phyloP scores from a whole-genome alignment of 2,113 vertebrate genomes.

The Cyprinodon brontotheroides region DNA sequence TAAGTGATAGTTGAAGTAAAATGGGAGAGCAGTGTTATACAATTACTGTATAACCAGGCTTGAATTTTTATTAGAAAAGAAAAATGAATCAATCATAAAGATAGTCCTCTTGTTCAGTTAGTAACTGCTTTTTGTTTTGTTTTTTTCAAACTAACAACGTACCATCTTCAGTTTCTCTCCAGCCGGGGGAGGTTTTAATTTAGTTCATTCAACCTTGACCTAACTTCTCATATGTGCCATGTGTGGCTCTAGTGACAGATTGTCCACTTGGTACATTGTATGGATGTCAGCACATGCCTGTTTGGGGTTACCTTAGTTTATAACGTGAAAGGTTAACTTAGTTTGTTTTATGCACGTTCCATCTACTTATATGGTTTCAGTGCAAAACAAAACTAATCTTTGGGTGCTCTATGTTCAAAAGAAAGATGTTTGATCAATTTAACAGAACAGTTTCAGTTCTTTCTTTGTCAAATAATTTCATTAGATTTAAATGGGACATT shows the following conservation, averaged over 20 bases:
- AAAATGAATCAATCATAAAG: slow-evolving; percentile 9
- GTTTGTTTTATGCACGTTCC: neutral
- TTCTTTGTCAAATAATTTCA: neutral
- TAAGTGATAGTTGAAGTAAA: no score
- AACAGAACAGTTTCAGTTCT: neutral
- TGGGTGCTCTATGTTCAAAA: neutral
- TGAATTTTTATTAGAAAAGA: no score
- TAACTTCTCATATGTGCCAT: slow-evolving; percentile 32
- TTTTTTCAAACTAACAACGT: neutral
- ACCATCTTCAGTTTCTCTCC: slow-evolving; percentile 12
- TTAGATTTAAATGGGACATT: no score
- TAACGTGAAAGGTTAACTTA: neutral
- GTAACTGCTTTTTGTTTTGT: slow-evolving; percentile 34
- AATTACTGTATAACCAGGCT: no score
- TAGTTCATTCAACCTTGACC: slow-evolving; percentile 36
- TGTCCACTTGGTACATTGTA: neutral
- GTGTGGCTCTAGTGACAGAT: slow-evolving; percentile 8
- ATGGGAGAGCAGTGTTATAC: no score
- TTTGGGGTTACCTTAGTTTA: neutral
- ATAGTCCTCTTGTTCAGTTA: slow-evolving; percentile 22
- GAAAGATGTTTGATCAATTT: neutral
- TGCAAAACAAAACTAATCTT: neutral
- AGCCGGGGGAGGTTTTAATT: slow-evolving; percentile 24
- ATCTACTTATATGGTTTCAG: neutral
- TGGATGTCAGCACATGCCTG: neutral